Conservation (phyloP, 30 jellyfish, hydroid and myxozoan genomes). For the Mastigias papua region DNA sequence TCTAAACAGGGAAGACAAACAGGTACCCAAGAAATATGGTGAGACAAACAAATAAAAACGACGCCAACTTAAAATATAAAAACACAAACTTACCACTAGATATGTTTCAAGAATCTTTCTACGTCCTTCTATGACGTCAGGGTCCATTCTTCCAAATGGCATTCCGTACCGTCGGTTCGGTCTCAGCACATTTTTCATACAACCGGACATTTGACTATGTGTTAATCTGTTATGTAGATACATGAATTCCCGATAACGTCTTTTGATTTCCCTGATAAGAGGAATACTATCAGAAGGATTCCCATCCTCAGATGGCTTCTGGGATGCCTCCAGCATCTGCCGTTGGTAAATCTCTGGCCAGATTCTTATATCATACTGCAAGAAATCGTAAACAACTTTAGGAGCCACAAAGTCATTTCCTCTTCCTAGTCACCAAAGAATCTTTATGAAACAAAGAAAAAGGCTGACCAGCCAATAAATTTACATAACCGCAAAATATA, state of each 20-base stretch:
- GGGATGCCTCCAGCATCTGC: conserved; percentile 68
- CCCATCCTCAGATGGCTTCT: conserved; percentile 26
- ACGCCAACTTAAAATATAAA: too few relatives aligned
- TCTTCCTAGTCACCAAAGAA: not conserved
- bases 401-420: not conserved
- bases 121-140: conserved; percentile 97
- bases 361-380: conserved; percentile 92
- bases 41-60: not conserved
- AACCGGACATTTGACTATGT: conserved; percentile 85
- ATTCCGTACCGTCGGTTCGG: conserved; percentile 95
- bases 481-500: too few relatives aligned
- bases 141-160: conserved; percentile 99
- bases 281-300: conserved; percentile 72
- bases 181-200: conserved; percentile 90
- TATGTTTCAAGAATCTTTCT: conserved; percentile 90
- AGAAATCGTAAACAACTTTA: not conserved
- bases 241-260: conserved; percentile 95
- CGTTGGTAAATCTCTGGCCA: conserved; percentile 95
- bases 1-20: not conserved
- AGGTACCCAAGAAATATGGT: not conserved
- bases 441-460: too few relatives aligned
- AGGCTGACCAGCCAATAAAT: too few relatives aligned
- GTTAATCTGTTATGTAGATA: conserved; percentile 92
- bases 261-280: conserved; percentile 86
- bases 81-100: conserved; percentile 85